These are phyloP conservation scores for Aphelinus atriplicis DNA, from an alignment of 1,140 invertebrate genomes.

Conservation along the genomic window DNA sequence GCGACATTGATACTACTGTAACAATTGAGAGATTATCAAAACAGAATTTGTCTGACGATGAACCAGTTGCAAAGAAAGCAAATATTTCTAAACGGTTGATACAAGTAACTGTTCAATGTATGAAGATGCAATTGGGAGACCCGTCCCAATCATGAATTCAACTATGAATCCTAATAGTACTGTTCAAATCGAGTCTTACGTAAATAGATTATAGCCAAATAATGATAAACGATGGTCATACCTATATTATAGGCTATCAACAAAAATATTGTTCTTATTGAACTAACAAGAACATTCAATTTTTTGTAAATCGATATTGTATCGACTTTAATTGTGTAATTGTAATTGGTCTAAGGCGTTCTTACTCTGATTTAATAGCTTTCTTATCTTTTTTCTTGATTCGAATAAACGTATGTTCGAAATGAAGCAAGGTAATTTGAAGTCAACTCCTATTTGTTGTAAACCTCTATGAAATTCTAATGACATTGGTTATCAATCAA, in stretches of 20 bases:
- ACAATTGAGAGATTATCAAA: too few relatives aligned
- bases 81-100: too few relatives aligned
- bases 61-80: too few relatives aligned
- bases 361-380: slow-evolving; percentile 57
- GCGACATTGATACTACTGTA: too few relatives aligned
- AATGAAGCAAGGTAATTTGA: slow-evolving; percentile 79
- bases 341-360: slow-evolving; percentile 23
- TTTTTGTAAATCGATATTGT: slow-evolving; percentile 4
- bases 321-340: slow-evolving; percentile 19
- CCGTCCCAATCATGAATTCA: too few relatives aligned
- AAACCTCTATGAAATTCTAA: slow-evolving; percentile 58
- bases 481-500: slow-evolving; percentile 21
- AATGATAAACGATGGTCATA: neutral
- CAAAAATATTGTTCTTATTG: slow-evolving; percentile 1
- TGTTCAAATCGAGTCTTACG: too few relatives aligned
- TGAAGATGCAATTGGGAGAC: too few relatives aligned
- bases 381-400: slow-evolving; percentile 82
- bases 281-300: slow-evolving; percentile 14
- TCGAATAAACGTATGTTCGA: slow-evolving; percentile 96
- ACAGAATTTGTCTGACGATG: too few relatives aligned
- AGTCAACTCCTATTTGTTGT: slow-evolving; percentile 50
- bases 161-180: too few relatives aligned
- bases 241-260: neutral
- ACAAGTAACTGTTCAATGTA: too few relatives aligned
- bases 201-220: neutral